Conservation (phyloP, 23 tunicate species). For the Ascidia mentula region DNA sequence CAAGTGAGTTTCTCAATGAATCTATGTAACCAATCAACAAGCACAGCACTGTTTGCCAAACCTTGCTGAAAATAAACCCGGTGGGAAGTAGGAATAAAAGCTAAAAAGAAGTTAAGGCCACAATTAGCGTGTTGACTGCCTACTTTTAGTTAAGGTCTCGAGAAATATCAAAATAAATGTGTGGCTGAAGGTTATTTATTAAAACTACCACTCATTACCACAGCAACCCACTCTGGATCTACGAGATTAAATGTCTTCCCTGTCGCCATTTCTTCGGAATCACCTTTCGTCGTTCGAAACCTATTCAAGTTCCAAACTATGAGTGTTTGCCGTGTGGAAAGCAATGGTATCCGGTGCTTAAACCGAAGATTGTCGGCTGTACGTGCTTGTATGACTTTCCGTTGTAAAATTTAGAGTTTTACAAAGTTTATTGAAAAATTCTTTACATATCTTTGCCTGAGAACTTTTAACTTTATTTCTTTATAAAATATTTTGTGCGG, state of each 20-base stretch:
- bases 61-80: no score
- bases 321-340: not conserved
- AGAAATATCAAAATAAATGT: not conserved
- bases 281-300: no score
- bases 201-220: no score
- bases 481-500: no score
- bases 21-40: no score
- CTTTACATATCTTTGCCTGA: no score
- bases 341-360: not conserved
- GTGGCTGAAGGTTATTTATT: not conserved
- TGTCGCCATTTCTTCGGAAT: not conserved
- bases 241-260: not conserved
- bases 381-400: not conserved
- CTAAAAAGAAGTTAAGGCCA: not conserved
- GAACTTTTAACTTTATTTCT: no score
- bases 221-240: not conserved
- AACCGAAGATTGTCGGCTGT: not conserved
- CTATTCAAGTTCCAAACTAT: not conserved
- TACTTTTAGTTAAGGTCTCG: not conserved
- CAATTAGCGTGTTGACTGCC: not conserved
- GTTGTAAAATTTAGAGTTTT: no score
- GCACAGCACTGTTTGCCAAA: no score
- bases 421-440: no score
- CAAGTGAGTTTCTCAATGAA: not conserved
- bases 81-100: no score